Percentiles rank a stretch among this genome's conserved stretches.
phyloP scores from a whole-genome alignment of 1,140 invertebrate genomes.

The Micrasema minimum region DNA sequence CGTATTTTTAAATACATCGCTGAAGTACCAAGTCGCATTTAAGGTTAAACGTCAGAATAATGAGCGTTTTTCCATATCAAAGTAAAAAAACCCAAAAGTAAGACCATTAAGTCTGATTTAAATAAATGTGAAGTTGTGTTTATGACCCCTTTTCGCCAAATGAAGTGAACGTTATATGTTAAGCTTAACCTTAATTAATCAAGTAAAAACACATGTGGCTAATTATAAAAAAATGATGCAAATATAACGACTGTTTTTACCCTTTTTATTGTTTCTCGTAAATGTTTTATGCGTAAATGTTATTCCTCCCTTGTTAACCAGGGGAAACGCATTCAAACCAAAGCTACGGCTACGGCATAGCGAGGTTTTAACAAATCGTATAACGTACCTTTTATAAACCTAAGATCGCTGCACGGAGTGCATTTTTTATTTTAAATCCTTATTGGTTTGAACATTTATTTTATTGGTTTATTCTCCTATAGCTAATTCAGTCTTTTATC shows the following conservation, averaged over 20 bases:
- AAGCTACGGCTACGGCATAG: constrained; percentile 9
- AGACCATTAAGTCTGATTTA: too few relatives aligned
- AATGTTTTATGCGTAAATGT: constrained; percentile 22
- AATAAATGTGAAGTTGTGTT: too few relatives aligned
- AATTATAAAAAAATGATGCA: constrained; percentile 34
- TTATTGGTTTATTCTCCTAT: too few relatives aligned
- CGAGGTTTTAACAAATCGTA: constrained; percentile 31
- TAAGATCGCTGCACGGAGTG: too few relatives aligned
- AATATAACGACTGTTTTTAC: constrained; percentile 31
- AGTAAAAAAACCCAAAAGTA: too few relatives aligned
- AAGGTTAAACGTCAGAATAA: too few relatives aligned
- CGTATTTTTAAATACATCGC: too few relatives aligned
- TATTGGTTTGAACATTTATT: too few relatives aligned
- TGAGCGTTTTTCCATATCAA: too few relatives aligned
- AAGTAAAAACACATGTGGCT: constrained; percentile 20
- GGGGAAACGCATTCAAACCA: constrained; percentile 19
- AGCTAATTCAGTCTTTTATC: too few relatives aligned
- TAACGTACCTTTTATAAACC: constrained; percentile 25
- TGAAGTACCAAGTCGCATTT: too few relatives aligned
- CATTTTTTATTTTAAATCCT: too few relatives aligned
- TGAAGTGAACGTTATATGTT: constrained; percentile 14
- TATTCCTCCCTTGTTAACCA: constrained; percentile 5
- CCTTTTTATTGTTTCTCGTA: constrained; percentile 35
- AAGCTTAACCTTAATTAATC: constrained; percentile 28
- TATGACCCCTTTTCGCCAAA: constrained; percentile 4